phyloP scores from a whole-genome alignment of 2,888 invertebrate species.

The Ornithoptera alexandrae region DNA sequence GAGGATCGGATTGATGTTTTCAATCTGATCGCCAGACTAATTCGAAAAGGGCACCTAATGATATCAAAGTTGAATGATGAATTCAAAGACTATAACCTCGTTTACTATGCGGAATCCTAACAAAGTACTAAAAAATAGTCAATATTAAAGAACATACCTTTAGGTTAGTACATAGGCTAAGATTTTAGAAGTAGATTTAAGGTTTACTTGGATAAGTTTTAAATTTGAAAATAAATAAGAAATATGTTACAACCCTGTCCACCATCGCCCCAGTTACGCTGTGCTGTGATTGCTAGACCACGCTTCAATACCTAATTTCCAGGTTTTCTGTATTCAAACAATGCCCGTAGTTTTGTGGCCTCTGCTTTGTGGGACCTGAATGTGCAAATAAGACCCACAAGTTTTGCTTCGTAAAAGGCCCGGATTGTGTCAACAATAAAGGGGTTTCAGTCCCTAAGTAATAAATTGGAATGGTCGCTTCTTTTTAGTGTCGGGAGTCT shows the following conservation, averaged over 20 bases:
- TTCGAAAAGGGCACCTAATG: no score
- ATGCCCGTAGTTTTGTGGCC: slow-evolving; percentile 31
- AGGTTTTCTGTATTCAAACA: slow-evolving; percentile 46
- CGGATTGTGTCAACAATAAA: slow-evolving; percentile 29
- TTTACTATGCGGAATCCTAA: no score
- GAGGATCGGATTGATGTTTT: no score
- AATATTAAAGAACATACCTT: no score
- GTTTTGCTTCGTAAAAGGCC: slow-evolving; percentile 24
- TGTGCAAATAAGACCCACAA: slow-evolving; percentile 29
- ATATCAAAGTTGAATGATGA: no score
- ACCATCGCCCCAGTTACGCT: slow-evolving; percentile 4
- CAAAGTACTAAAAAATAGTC: no score
- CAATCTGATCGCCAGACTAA: no score
- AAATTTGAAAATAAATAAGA: neutral
- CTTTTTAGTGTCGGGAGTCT: slow-evolving; percentile 15
- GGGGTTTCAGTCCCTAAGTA: slow-evolving; percentile 23
- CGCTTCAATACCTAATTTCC: slow-evolving; percentile 46
- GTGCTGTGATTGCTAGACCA: slow-evolving; percentile 43
- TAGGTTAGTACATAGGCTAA: neutral
- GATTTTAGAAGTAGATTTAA: neutral
- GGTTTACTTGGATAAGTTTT: neutral
- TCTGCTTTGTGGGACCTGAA: slow-evolving; percentile 28
- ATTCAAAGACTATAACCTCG: no score
- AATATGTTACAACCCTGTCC: neutral
- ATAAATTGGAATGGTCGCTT: slow-evolving; percentile 22